Percentiles rank a stretch among this genome's conserved stretches.
Evolutionary conservation across 2,888 invertebrate genomes (phyloP).

Genomic region (Mantis religiosa): DNA sequence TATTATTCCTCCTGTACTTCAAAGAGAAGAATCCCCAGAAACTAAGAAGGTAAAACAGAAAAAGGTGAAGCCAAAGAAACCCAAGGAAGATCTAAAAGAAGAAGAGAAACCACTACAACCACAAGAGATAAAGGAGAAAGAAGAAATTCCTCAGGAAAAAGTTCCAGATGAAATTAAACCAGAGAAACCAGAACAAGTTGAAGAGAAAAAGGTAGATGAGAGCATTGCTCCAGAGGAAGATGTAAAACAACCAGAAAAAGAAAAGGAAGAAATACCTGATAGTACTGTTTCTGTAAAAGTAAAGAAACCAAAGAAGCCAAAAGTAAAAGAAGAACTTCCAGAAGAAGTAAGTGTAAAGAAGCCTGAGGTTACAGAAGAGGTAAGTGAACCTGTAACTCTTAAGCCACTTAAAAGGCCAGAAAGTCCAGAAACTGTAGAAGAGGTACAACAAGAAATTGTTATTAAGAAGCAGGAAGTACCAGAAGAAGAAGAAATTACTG

Average conservation of each 20-base stretch:
- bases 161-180: slow-evolving; percentile 34
- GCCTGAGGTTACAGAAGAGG: slow-evolving; percentile 38
- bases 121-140: slow-evolving; percentile 24
- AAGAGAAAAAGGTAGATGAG: slow-evolving; percentile 70
- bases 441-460: slow-evolving; percentile 45
- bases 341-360: slow-evolving; percentile 36
- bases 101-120: slow-evolving; percentile 7
- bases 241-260: slow-evolving; percentile 40
- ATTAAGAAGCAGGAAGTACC: slow-evolving; percentile 46
- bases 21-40: slow-evolving; percentile 37
- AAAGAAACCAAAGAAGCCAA: slow-evolving; percentile 22
- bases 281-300: slow-evolving; percentile 38
- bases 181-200: slow-evolving; percentile 39
- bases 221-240: slow-evolving; percentile 31
- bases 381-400: slow-evolving; percentile 33
- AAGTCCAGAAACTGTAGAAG: slow-evolving; percentile 31
- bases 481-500: slow-evolving; percentile 53
- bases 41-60: slow-evolving; percentile 8
- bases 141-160: slow-evolving; percentile 25
- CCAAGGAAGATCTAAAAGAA: slow-evolving; percentile 36
- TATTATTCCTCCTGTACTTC: slow-evolving; percentile 25
- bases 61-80: slow-evolving; percentile 41
- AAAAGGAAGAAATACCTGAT: slow-evolving; percentile 33
- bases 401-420: slow-evolving; percentile 38
- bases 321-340: slow-evolving; percentile 33